phyloP scores from a whole-genome alignment of 1,140 invertebrate species.

The Pantala flavescens region DNA sequence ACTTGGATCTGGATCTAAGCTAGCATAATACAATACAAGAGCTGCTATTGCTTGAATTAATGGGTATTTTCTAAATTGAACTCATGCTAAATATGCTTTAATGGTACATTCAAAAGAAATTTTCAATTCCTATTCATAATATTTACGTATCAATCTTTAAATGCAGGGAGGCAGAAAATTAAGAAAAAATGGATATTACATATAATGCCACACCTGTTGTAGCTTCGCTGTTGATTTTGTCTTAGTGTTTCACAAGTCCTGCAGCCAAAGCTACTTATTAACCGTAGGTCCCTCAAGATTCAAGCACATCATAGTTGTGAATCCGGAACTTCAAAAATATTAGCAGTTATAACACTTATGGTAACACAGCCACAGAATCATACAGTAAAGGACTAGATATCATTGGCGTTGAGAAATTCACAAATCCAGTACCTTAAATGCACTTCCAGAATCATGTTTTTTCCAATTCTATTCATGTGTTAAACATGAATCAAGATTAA shows the following conservation, averaged over 20 bases:
- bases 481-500: no score
- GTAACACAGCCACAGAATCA: background rate
- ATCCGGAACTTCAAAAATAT: background rate
- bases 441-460: background rate
- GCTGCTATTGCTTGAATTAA: no score
- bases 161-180: background rate
- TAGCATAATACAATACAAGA: no score
- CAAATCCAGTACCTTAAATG: background rate
- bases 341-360: background rate
- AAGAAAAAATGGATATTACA: background rate
- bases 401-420: background rate
- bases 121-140: background rate
- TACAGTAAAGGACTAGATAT: no score
- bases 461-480: no score
- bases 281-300: background rate
- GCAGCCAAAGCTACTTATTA: background rate
- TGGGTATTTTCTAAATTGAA: background rate
- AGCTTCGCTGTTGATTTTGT: background rate
- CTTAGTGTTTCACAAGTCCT: background rate
- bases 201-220: conserved; percentile 6
- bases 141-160: background rate
- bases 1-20: no score
- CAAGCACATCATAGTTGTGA: background rate
- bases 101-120: background rate
- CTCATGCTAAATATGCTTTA: background rate